Evolutionary conservation across 2,113 vertebrate species (phyloP).

Genomic region (Phasianus colchicus): DNA sequence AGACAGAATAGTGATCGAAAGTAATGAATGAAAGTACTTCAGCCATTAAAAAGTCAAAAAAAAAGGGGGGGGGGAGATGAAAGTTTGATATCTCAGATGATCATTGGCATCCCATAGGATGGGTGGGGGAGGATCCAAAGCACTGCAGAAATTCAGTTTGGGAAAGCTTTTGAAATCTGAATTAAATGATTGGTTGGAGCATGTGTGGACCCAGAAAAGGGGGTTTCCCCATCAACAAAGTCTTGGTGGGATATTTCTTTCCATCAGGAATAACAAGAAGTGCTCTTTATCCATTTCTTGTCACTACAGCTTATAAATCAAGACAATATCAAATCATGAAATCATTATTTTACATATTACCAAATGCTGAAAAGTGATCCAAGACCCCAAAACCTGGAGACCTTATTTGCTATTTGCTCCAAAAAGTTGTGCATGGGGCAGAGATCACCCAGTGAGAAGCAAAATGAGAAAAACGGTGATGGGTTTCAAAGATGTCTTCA

Average conservation of each 20-base stretch:
- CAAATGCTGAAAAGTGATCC: neutral
- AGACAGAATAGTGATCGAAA: neutral
- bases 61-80: neutral
- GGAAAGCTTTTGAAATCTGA: neutral
- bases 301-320: neutral
- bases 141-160: neutral
- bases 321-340: neutral
- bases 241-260: accelerated
- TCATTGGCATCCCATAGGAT: neutral
- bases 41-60: neutral
- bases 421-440: neutral
- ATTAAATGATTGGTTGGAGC: neutral
- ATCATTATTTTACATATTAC: neutral
- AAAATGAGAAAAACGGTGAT: neutral
- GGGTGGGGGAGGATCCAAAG: neutral
- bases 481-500: neutral
- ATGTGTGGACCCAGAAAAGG: neutral
- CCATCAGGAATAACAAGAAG: neutral
- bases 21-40: accelerated
- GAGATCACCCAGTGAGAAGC: neutral
- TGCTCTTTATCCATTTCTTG: neutral
- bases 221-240: neutral
- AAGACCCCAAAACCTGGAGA: neutral
- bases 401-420: neutral
- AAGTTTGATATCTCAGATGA: neutral